Evolutionary conservation across 2,888 invertebrate genomes (phyloP).

Genomic region (Leptopilina myrica): DNA sequence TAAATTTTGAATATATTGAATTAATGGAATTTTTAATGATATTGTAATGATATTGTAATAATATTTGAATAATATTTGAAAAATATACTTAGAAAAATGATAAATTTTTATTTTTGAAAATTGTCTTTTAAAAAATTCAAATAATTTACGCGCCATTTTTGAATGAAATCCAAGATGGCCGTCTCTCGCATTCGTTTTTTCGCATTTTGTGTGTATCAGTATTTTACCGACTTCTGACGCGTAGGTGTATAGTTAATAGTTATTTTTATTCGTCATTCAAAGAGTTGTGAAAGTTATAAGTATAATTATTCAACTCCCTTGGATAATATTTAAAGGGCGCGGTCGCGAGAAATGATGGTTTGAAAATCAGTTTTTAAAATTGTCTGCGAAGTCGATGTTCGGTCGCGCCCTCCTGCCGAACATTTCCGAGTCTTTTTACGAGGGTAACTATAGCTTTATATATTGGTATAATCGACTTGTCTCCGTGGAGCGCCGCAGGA

Average conservation of each 20-base stretch:
- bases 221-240: too few relatives aligned
- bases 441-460: background rate
- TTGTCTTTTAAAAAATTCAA: background rate
- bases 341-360: background rate
- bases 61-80: too few relatives aligned
- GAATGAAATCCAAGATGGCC: background rate
- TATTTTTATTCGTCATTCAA: background rate
- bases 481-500: slow-evolving; percentile 16
- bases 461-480: slow-evolving; percentile 6
- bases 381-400: background rate
- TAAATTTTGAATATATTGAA: too few relatives aligned
- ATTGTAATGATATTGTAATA: too few relatives aligned
- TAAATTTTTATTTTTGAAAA: background rate
- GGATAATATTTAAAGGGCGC: slow-evolving; percentile 3
- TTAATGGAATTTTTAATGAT: too few relatives aligned
- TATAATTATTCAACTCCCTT: background rate
- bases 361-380: background rate
- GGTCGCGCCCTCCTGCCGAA: slow-evolving; percentile 20
- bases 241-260: too few relatives aligned
- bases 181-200: background rate
- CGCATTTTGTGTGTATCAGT: too few relatives aligned
- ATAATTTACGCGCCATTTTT: background rate
- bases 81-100: too few relatives aligned
- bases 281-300: background rate
- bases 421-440: background rate